Percentiles rank a stretch among this genome's conserved stretches.
phyloP scores from a whole-genome alignment of 2,113 vertebrate genomes.

The Chiloscyllium plagiosum region DNA sequence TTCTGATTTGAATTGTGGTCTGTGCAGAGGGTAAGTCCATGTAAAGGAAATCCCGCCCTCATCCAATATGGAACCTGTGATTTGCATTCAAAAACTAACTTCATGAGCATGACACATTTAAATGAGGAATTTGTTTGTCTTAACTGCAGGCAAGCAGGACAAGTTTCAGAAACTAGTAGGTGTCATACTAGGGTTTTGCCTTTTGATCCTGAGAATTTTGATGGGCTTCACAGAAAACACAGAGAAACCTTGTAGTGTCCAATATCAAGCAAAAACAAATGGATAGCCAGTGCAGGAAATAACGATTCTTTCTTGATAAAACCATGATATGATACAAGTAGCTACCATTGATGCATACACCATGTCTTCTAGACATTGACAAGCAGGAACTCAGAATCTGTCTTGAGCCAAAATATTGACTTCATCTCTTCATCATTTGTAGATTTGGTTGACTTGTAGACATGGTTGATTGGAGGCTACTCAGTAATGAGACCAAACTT shows the following conservation, averaged over 20 bases:
- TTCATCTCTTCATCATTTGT: not conserved
- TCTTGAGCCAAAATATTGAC: not conserved
- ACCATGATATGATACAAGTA: not conserved
- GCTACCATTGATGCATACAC: not conserved
- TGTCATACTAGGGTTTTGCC: not conserved
- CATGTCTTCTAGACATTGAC: not conserved
- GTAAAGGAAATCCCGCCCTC: not conserved
- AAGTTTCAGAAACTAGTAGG: not conserved
- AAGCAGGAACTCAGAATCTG: not conserved
- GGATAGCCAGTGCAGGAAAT: not conserved
- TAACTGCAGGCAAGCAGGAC: not conserved
- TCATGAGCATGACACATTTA: not conserved
- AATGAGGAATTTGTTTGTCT: not conserved
- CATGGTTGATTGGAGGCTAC: not conserved
- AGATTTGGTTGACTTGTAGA: not conserved
- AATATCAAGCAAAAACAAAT: not conserved
- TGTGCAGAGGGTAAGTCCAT: not conserved
- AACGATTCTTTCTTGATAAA: not conserved
- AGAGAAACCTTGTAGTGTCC: not conserved
- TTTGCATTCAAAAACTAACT: not conserved
- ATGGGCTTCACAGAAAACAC: not conserved
- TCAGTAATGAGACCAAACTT: not conserved
- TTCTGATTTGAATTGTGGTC: not conserved
- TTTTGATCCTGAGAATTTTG: not conserved
- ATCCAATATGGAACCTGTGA: not conserved